Evolutionary conservation across 2,797 vertebrate species (phyloP), one percentile per base, ranked within the genome.

Genomic region (Malurus leucopterus): DNA sequence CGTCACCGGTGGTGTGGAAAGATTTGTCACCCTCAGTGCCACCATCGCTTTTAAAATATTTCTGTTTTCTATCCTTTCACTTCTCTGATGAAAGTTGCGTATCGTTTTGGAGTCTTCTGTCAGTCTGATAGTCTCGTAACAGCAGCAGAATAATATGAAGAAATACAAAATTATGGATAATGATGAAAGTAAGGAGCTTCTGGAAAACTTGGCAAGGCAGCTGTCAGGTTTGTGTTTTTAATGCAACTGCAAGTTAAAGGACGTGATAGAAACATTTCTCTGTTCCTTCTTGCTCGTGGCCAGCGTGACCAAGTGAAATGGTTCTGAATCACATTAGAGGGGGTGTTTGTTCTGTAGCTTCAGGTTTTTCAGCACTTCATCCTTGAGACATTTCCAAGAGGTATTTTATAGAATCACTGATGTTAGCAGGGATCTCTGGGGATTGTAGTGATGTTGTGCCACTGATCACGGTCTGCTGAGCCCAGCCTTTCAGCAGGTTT

Each of bases 91-190:
- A n/a, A 84, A 84, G 32, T 27, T 77, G 34, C 46, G 6, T 81
- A 13, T 63, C 46, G 17, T 36, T 91, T 73, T 89, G 61, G 73
- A 90, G 36, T 36, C 36, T 71, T 44, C 91, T 70, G 77, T 75
- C 71, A 76, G 26, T 53, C 51, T 78, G 36, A 72, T 30, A 15
- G 23, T 71, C 77, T 47, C 32, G 7, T 43, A 59, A 38, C 51
- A 86, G 70, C 67, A 81, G 76, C 59, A 86, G 61, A 63, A 40
- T 67, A 63, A 89, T 75, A 78, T 67, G 46, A 70, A 89, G 77
- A 53, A 78, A n/a, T 79, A 24, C 0, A 43, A 86, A 76, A 86
- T 76, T 23, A 73, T 22, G 16, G 51, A 46, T 88, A 68, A 70
- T 47, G 57, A 68, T 82, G 50, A 36, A 79, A 78, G 43, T 71